Evolutionary conservation across 2,113 vertebrate genomes (phyloP), one percentile per base, ranked within the genome.

Genomic region (Chaetorhynchus papuensis): DNA sequence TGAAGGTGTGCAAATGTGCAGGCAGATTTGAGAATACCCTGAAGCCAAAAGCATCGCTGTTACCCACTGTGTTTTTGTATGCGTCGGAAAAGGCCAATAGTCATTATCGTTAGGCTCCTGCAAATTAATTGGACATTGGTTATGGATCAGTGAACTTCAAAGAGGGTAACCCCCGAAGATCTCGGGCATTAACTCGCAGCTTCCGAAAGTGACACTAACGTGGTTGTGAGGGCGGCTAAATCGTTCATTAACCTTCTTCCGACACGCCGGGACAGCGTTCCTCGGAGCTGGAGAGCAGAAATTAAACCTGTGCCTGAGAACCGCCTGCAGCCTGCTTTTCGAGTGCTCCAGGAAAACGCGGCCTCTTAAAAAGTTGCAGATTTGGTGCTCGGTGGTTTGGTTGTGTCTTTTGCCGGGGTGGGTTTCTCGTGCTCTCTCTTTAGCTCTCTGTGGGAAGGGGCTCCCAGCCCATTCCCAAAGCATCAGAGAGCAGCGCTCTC

Each of bases 91-190:
- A 97, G 94, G 93, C 94, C 96, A 97, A 92, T 93, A 96, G 96
- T 96, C 94, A 95, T 97, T 95, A 87, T 93, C 83, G 93, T 93
- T 95, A 75, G 88, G 94, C 92, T 96, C 74, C 92, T 94, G 94
- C 91, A 97, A 95, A 96, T 97, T 96, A 96, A 95, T 97, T 97
- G 96, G 96, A 92, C 89, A 87, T 96, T 95, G 94, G 91, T 97
- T 94, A 94, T 96, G 96, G 96, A 96, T 97, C 96, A 96, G 94
- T 95, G 95, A 94, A 94, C 95, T 94, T 96, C 96, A 97, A 96
- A 96, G 96, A 83, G 89, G 87, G 91, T 49, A 96, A 91, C 95
- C 96, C 93, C 92, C 16, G 11, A 97, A 96, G 95, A 96, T 94
- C 91, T 94, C 10, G 3, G 77, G 96, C 93, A 94, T 95, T 97